Percentiles rank a stretch among this genome's conserved stretches.
Conservation (phyloP, 2,888 invertebrate species). For the Punctoribates punctum region DNA sequence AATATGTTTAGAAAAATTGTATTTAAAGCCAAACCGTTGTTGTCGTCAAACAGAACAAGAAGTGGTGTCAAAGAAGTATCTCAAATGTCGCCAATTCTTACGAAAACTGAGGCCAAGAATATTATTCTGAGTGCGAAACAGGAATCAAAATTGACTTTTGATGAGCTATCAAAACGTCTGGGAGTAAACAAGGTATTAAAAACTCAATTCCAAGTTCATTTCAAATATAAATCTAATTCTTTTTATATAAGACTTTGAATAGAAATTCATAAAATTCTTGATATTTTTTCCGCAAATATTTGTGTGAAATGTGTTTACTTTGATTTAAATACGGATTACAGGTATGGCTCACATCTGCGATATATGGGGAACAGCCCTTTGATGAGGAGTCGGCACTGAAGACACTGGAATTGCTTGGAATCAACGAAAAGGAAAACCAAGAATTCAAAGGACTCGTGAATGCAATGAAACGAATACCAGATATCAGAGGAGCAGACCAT, state of each 20-base stretch:
- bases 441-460: background rate
- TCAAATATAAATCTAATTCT: background rate
- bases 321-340: no score
- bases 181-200: conserved; percentile 30
- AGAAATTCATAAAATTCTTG: background rate
- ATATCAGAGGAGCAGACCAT: background rate
- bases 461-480: background rate
- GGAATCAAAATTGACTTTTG: conserved; percentile 19
- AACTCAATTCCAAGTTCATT: no score
- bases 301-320: no score
- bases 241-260: background rate
- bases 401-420: conserved; percentile 3
- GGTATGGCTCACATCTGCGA: conserved; percentile 38
- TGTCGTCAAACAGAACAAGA: no score
- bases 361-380: conserved; percentile 26
- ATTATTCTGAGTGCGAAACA: conserved; percentile 24
- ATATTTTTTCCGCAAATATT: no score
- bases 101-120: conserved; percentile 4
- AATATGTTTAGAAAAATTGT: no score
- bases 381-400: background rate
- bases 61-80: no score
- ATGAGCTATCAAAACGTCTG: background rate
- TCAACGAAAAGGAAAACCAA: background rate
- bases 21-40: no score
- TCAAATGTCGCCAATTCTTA: background rate